Evolutionary conservation across 2,113 vertebrate genomes (phyloP).

Genomic region (Protobothrops flavoviridis): DNA sequence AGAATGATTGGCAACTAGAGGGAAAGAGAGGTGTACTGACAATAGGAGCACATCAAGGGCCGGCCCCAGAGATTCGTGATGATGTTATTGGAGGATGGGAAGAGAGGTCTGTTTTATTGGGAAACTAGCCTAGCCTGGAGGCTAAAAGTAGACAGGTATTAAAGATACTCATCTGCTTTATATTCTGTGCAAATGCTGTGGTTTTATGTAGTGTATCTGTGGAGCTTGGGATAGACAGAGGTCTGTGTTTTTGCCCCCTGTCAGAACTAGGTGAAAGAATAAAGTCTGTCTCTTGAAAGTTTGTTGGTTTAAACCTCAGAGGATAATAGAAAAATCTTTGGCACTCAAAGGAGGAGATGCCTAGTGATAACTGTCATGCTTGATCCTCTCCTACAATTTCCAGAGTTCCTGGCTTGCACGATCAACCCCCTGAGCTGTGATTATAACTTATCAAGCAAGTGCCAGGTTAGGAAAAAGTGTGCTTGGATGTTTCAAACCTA

Average conservation of each 20-base stretch:
- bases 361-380: background rate
- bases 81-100: background rate
- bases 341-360: background rate
- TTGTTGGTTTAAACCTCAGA: background rate
- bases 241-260: background rate
- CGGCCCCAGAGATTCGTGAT: background rate
- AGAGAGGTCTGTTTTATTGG: background rate
- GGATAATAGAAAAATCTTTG: background rate
- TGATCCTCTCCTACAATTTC: background rate
- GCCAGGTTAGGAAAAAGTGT: background rate
- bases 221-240: too few species aligned
- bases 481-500: background rate
- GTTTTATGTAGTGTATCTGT: background rate
- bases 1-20: background rate
- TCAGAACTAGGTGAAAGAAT: background rate
- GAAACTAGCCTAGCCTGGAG: background rate
- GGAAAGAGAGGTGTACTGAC: background rate
- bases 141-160: background rate
- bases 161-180: background rate
- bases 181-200: background rate
- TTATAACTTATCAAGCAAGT: background rate
- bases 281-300: background rate
- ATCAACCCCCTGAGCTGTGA: background rate
- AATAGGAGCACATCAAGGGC: background rate
- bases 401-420: background rate